A percentile compares a stretch with the other conserved stretches of the same genome.
Conservation (phyloP, 1,140 invertebrate species). For the Trachelipus rathkii region DNA sequence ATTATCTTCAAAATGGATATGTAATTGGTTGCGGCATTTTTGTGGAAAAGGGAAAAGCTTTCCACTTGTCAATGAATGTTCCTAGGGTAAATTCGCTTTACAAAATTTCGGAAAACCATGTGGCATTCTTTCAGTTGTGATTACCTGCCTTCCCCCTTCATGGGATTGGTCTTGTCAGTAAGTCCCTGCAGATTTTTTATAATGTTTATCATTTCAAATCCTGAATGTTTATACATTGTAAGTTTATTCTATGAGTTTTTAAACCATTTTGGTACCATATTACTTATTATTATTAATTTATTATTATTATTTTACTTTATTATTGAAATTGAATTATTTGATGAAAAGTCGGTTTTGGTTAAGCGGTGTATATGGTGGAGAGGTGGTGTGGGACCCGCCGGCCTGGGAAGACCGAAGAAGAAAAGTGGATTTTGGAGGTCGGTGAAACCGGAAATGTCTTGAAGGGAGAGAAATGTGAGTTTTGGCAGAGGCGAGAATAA, state of each 20-base stretch:
- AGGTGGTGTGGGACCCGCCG: too few relatives aligned
- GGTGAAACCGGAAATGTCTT: too few relatives aligned
- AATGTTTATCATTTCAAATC: conserved; percentile 62
- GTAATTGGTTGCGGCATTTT: conserved; percentile 78
- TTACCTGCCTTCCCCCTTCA: conserved; percentile 84
- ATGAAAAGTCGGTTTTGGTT: too few relatives aligned
- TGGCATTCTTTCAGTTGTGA: conserved; percentile 97
- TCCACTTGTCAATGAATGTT: conserved; percentile 69
- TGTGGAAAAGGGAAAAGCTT: conserved; percentile 71
- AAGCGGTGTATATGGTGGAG: too few relatives aligned
- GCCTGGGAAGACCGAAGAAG: too few relatives aligned
- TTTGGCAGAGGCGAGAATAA: too few relatives aligned
- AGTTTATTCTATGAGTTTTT: conserved; percentile 41
- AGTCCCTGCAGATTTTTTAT: conserved; percentile 84
- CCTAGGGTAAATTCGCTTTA: conserved; percentile 67
- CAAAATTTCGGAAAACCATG: conserved; percentile 77
- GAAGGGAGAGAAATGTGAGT: too few relatives aligned
- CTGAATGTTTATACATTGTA: conserved; percentile 56
- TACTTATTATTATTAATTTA: too few relatives aligned
- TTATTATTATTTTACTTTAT: too few relatives aligned
- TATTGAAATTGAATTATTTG: too few relatives aligned
- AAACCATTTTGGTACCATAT: too few relatives aligned
- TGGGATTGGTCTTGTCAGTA: conserved; percentile 90
- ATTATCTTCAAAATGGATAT: conserved; percentile 89
- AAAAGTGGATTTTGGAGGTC: too few relatives aligned